Evolutionary conservation across 2,113 vertebrate genomes (phyloP).

Genomic region (Oriolus oriolus): DNA sequence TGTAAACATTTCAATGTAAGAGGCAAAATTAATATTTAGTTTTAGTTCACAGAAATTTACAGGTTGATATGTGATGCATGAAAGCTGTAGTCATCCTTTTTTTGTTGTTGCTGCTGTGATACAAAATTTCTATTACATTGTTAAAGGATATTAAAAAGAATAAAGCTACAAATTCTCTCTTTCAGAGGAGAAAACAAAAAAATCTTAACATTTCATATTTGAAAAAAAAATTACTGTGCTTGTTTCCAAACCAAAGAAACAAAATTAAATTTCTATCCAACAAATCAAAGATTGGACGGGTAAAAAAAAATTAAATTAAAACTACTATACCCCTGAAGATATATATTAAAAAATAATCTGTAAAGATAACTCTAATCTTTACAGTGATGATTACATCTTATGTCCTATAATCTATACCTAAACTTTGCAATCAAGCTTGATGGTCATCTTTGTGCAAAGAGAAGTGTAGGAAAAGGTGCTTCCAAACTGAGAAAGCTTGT

Average conservation of each 20-base stretch:
- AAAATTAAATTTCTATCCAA: not conserved
- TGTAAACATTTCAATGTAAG: not conserved
- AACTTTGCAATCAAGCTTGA: not conserved
- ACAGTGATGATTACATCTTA: not conserved
- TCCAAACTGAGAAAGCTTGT: not conserved
- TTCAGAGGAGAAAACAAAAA: not conserved
- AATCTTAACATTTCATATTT: not conserved
- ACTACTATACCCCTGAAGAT: not conserved
- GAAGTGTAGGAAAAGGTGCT: not conserved
- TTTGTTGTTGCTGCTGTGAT: not conserved
- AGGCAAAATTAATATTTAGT: not conserved
- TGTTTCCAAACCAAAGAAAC: not conserved
- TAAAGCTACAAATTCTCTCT: not conserved
- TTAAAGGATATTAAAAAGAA: not conserved
- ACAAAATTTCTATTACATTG: not conserved
- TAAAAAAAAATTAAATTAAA: not conserved
- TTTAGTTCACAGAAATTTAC: not conserved
- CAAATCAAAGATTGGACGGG: not conserved
- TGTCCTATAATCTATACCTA: not conserved
- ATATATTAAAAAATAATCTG: not conserved
- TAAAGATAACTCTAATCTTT: not conserved
- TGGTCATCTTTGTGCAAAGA: not conserved
- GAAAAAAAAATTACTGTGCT: not conserved
- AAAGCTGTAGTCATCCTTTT: not conserved
- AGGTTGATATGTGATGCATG: not conserved